These are phyloP conservation scores for Phoronis australis DNA, from an alignment of 2,888 invertebrate species.

Conservation along the genomic window DNA sequence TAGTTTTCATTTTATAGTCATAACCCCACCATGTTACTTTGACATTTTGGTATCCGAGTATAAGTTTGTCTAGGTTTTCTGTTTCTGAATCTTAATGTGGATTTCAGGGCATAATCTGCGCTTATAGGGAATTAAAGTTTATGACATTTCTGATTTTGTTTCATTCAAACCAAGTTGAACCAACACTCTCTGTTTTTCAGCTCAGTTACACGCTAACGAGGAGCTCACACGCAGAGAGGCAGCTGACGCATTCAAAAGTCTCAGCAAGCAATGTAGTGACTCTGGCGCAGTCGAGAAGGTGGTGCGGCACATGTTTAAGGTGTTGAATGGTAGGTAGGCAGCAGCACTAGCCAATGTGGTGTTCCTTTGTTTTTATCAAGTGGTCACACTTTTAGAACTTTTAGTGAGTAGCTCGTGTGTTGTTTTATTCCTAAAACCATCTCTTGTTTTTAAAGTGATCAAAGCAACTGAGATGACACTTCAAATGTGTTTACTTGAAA, in stretches of 20 bases:
- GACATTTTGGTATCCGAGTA: no score
- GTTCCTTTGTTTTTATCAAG: no score
- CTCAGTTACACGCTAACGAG: slow-evolving; percentile 80
- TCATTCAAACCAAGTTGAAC: no score
- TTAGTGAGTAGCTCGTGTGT: no score
- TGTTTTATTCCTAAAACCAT: no score
- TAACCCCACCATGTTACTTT: no score
- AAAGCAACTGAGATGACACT: no score
- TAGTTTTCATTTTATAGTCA: not conserved
- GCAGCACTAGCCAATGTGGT: no score
- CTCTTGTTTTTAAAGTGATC: no score
- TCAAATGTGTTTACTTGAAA: no score
- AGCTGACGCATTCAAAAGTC: slow-evolving; percentile 64
- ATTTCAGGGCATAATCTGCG: slow-evolving; percentile 1
- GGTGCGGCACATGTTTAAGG: slow-evolving; percentile 64
- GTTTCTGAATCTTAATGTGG: slow-evolving; percentile 4
- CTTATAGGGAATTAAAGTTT: slow-evolving; percentile 1
- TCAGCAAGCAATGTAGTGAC: slow-evolving; percentile 70
- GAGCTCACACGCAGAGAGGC: slow-evolving; percentile 71
- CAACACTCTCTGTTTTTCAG: slow-evolving; percentile 51
- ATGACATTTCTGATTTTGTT: no score
- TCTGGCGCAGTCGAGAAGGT: slow-evolving; percentile 64
- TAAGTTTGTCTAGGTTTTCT: slow-evolving; percentile 2
- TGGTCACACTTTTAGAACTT: no score
- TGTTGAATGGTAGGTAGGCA: slow-evolving; percentile 66